These are phyloP conservation scores for Kradibia gibbosae DNA, from an alignment of 1,140 invertebrate species.

Conservation along the genomic window DNA sequence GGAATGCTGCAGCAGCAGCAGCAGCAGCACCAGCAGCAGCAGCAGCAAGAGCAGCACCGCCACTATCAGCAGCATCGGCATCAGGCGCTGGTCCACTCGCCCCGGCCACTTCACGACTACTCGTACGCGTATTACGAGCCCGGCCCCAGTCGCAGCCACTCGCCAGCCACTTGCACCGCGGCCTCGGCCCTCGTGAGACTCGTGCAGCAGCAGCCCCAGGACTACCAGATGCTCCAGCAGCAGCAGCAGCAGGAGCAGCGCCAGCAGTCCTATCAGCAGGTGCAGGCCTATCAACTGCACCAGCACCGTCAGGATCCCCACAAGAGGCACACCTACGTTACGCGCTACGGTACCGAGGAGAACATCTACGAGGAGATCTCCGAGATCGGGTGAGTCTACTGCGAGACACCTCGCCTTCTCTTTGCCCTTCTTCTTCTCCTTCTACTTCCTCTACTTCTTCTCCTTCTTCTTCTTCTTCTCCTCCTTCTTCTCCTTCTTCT, in stretches of 20 bases:
- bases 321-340: slow-evolving; percentile 81
- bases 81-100: slow-evolving; percentile 70
- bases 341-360: slow-evolving; percentile 85
- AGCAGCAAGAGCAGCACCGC: background rate
- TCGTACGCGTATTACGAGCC: slow-evolving; percentile 86
- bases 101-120: slow-evolving; percentile 66
- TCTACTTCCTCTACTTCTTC: no score
- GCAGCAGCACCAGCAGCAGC: slow-evolving; percentile 50
- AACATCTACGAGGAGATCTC: slow-evolving; percentile 92
- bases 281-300: slow-evolving; percentile 28
- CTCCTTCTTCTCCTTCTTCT: no score
- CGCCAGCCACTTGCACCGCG: slow-evolving; percentile 56
- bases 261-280: slow-evolving; percentile 39
- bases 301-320: slow-evolving; percentile 58
- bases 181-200: slow-evolving; percentile 27
- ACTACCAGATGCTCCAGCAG: slow-evolving; percentile 51
- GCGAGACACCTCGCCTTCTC: no score
- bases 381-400: slow-evolving; percentile 70
- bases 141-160: slow-evolving; percentile 72
- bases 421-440: no score
- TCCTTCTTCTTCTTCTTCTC: no score
- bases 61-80: slow-evolving; percentile 71
- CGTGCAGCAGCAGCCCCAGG: slow-evolving; percentile 68
- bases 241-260: slow-evolving; percentile 57
- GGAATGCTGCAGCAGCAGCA: slow-evolving; percentile 10